A percentile compares a stretch with the other conserved stretches of the same genome.
phyloP scores from a whole-genome alignment of 2,888 invertebrate species.

The Norana najaformis region DNA sequence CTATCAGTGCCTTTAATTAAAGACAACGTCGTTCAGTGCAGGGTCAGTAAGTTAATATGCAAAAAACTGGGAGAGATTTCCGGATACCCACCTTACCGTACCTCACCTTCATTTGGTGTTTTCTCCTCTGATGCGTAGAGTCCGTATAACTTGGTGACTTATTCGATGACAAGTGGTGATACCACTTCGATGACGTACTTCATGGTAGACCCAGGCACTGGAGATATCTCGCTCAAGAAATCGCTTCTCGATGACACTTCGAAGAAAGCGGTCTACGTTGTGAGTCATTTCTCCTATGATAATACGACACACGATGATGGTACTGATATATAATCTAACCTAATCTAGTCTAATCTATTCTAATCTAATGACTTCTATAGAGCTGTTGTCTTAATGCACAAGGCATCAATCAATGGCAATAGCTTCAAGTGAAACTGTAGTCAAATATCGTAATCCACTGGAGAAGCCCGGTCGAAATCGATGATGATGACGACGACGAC shows the following conservation, averaged over 20 bases:
- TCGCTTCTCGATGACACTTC: conserved; percentile 42
- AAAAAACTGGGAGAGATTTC: too few species aligned
- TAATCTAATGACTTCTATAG: neutral
- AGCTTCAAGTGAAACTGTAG: neutral
- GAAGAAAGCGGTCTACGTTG: conserved; percentile 33
- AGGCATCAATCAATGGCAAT: neutral
- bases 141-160: conserved; percentile 44
- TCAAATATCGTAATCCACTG: neutral
- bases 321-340: too few species aligned
- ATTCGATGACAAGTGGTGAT: conserved; percentile 37
- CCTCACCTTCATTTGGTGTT: neutral
- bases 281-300: conserved; percentile 16
- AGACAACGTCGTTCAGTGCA: too few species aligned
- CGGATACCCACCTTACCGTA: neutral
- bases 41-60: too few species aligned
- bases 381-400: neutral
- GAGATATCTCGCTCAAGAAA: conserved; percentile 46
- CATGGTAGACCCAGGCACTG: conserved; percentile 45
- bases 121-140: conserved; percentile 31
- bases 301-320: neutral
- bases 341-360: neutral
- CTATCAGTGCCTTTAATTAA: too few species aligned
- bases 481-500: neutral
- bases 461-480: neutral
- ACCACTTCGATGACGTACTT: conserved; percentile 46